Percentiles rank a stretch among this genome's conserved stretches.
These are phyloP conservation scores for Atopsyche davidsoni DNA, from an alignment of 1,140 invertebrate species.

Conservation along the genomic window DNA sequence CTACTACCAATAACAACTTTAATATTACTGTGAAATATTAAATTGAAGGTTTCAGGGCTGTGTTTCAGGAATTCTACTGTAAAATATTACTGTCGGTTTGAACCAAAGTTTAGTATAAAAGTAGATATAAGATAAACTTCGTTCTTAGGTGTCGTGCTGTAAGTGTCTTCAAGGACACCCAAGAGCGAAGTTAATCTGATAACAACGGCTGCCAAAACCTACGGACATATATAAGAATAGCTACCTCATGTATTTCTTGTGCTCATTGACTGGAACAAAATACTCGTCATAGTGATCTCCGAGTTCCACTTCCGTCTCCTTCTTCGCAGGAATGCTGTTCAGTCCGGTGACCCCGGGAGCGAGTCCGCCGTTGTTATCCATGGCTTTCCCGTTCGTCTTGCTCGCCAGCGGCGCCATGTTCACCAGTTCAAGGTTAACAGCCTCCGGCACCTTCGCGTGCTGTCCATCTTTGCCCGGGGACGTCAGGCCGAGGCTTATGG, in stretches of 20 bases:
- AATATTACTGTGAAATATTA: no score
- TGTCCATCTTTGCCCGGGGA: slow-evolving; percentile 22
- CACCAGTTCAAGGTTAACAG: slow-evolving; percentile 72
- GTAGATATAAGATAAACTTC: no score
- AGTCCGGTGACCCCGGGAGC: slow-evolving; percentile 35
- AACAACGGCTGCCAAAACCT: no score
- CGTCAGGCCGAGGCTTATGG: slow-evolving; percentile 19
- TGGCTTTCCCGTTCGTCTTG: slow-evolving; percentile 24
- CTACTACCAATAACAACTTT: no score
- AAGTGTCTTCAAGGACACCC: no score
- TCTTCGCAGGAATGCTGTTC: slow-evolving; percentile 49
- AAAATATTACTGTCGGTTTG: no score
- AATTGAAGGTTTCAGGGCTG: no score
- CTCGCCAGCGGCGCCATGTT: slow-evolving; percentile 64
- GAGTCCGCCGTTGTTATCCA: slow-evolving; percentile 35
- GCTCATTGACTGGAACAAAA: slow-evolving; percentile 78
- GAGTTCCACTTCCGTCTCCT: slow-evolving; percentile 66
- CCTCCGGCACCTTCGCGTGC: slow-evolving; percentile 46
- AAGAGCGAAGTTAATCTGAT: no score
- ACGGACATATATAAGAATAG: no score
- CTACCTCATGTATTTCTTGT: slow-evolving; percentile 79
- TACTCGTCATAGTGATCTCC: slow-evolving; percentile 73
- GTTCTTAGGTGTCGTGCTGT: no score
- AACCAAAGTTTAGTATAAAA: no score
- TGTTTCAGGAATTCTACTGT: no score